Percentiles rank a stretch among this genome's conserved stretches.
Conservation (phyloP, 1,140 invertebrate genomes). For the Bombus consobrinus region DNA sequence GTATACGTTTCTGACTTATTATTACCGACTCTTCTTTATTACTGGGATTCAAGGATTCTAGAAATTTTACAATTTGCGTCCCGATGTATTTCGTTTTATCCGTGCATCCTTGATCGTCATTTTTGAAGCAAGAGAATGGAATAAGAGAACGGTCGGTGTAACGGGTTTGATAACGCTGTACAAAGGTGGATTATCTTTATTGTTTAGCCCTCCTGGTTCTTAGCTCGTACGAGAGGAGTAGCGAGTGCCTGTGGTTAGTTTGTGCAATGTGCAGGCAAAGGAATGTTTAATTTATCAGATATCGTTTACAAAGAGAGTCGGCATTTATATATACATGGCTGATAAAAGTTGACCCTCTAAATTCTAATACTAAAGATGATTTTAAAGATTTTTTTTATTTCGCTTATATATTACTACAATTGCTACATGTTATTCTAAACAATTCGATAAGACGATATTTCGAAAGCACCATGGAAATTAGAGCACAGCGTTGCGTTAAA, state of each 20-base stretch:
- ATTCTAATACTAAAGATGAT: not conserved
- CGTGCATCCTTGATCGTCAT: not conserved
- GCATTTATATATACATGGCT: not conserved
- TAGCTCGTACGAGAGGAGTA: not conserved
- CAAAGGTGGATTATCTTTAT: slow-evolving; percentile 3
- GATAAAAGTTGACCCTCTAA: not conserved
- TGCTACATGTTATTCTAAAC: not conserved
- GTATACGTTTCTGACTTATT: not conserved
- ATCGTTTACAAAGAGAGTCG: not conserved
- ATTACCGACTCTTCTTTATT: not conserved
- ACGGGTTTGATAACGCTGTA: not conserved
- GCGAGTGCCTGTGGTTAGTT: not conserved
- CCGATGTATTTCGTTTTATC: not conserved
- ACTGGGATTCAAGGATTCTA: not conserved
- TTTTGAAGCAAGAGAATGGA: not conserved
- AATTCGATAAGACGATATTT: not conserved
- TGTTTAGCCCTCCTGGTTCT: not conserved
- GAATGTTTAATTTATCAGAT: slow-evolving; percentile 3
- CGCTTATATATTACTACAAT: not conserved
- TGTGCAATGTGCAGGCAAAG: not conserved
- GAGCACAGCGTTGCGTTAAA: not conserved
- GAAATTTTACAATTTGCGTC: not conserved
- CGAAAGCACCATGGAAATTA: not conserved
- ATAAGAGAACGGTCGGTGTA: not conserved
- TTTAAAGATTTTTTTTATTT: not conserved